Evolutionary conservation across 2,888 invertebrate genomes (phyloP), one percentile per base, ranked within the genome.

Genomic region (Cataglyphis altisquamis): DNA sequence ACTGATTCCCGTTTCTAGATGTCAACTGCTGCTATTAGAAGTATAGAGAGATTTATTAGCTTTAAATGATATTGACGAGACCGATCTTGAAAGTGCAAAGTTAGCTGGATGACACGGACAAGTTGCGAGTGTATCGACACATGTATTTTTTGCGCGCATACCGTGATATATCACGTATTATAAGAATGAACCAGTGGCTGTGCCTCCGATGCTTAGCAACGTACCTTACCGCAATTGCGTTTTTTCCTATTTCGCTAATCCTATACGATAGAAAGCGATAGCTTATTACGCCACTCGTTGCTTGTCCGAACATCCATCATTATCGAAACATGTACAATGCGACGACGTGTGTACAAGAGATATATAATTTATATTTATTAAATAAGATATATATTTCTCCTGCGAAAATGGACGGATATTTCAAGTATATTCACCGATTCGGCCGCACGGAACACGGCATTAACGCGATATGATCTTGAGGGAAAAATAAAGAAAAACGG

Each of bases 101-200:
- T 25, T 32, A 67, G 32, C 68, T n/a, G n/a, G 64, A 74, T 39
- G n/a, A 74, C 41, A 63, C 52, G 78, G 73, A 64, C 77, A 77
- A 88, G 72, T 55, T 68, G 63, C 77, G 48, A 80, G 67, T 18
- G 9, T 57, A 21, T n/a, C 60, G 55, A 75, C 55, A 75, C 55
- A 66, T 45, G 21, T n/a, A 78, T 66, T 29, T 12, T 74, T 88
- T 77, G 25, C 25, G 25, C 25, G 52, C 29, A 77, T 77, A 5
- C 36, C 32, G 25, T 77, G 66, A 52, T 63, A 5, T 63, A 63
- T 88, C 72, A 68, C 8, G 29, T 66, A 74, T 25, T 62, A 55
- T 68, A 78, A 68, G 82, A 39, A 80, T 63, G 77, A 88, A 88
- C 78, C n/a, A 83, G 87, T 85, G 87, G 87, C 87, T 87, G 88